A percentile compares a stretch with the other conserved stretches of the same genome.
Conservation (phyloP, 2,888 invertebrate genomes). For the Lepetodrilus schrolli region DNA sequence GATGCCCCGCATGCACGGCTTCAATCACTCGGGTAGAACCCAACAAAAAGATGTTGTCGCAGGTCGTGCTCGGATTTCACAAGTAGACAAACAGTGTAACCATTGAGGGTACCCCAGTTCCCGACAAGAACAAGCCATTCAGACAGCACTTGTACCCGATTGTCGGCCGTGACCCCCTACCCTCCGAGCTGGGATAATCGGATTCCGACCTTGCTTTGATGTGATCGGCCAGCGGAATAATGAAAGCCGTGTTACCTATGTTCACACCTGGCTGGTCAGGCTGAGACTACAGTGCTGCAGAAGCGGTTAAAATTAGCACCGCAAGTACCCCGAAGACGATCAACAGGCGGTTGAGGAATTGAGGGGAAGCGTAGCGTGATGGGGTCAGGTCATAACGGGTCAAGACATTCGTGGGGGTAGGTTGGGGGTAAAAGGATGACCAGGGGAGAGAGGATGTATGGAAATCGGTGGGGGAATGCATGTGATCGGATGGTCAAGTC, state of each 20-base stretch:
- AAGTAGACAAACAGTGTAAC: slow-evolving; percentile 1
- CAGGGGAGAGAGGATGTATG: too few relatives aligned
- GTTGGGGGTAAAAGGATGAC: too few relatives aligned
- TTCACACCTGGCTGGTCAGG: slow-evolving; percentile 4
- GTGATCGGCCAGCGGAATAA: not conserved
- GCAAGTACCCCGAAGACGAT: too few relatives aligned
- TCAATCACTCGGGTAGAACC: slow-evolving; percentile 5
- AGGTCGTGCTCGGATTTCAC: slow-evolving; percentile 23
- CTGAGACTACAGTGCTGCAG: too few relatives aligned
- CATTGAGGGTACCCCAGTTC: not conserved
- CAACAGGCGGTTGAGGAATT: too few relatives aligned
- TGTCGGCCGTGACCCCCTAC: not conserved
- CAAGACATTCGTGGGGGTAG: too few relatives aligned
- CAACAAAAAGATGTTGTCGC: slow-evolving; percentile 14
- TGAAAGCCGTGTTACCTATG: not conserved
- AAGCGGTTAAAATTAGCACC: too few relatives aligned
- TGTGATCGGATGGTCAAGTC: too few relatives aligned
- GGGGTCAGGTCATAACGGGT: too few relatives aligned
- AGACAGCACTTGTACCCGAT: not conserved
- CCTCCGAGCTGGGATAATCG: not conserved
- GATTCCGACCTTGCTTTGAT: not conserved
- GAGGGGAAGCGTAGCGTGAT: too few relatives aligned
- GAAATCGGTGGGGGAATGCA: too few relatives aligned
- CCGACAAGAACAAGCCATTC: not conserved
- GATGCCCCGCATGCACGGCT: not conserved